These are phyloP conservation scores for Coendou prehensilis DNA, from an alignment of 2,797 vertebrate genomes.

Conservation along the genomic window DNA sequence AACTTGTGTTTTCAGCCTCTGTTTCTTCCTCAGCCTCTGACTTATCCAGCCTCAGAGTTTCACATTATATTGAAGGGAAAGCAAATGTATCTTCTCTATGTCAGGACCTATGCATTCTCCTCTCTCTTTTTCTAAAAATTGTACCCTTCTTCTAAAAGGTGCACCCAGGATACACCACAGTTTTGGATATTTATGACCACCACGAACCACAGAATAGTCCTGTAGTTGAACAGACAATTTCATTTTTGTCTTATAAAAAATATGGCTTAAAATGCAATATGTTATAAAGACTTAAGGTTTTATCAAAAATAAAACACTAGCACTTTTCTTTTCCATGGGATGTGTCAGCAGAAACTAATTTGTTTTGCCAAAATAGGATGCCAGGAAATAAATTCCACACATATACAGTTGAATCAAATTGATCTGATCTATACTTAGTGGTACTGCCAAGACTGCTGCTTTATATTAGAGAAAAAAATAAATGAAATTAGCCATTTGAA, in stretches of 20 bases:
- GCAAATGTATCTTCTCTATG: neutral
- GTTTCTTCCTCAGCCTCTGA: neutral
- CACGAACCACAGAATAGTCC: neutral
- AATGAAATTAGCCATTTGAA: neutral
- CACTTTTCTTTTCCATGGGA: neutral
- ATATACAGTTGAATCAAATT: neutral
- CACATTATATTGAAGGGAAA: neutral
- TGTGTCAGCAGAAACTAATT: neutral
- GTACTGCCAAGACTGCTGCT: neutral
- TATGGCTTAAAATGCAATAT: neutral
- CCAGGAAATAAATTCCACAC: neutral
- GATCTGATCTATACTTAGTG: neutral
- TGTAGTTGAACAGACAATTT: neutral
- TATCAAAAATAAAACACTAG: neutral
- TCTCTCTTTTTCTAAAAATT: neutral
- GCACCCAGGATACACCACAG: fast-evolving
- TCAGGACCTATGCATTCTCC: fast-evolving
- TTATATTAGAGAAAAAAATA: slow-evolving; percentile 9
- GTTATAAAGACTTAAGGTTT: neutral
- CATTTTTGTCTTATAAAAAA: neutral
- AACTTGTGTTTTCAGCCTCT: neutral
- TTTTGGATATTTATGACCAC: no score
- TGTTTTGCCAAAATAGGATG: neutral
- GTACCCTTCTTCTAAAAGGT: neutral
- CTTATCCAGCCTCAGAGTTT: neutral